Conservation (phyloP, 2,888 invertebrate genomes). For the Acanthosoma haemorrhoidale region DNA sequence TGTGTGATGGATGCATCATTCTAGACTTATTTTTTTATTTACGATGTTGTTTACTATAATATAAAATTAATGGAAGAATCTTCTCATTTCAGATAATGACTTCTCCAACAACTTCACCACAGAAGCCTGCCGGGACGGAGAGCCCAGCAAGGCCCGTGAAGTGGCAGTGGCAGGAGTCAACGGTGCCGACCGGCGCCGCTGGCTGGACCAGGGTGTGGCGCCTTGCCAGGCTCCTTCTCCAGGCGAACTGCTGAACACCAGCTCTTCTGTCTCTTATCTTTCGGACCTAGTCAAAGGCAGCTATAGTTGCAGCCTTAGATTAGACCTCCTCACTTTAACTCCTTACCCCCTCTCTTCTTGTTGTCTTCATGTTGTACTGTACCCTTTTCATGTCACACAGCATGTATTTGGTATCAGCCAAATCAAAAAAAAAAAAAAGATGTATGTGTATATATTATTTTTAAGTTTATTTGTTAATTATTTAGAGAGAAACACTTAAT, state of each 20-base stretch:
- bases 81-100: conserved; percentile 35
- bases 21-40: neutral
- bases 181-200: conserved; percentile 40
- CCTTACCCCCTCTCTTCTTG: neutral
- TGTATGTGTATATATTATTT: conserved; percentile 8
- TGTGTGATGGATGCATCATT: no score
- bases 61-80: neutral
- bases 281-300: conserved; percentile 25
- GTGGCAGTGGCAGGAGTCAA: conserved; percentile 41
- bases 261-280: neutral
- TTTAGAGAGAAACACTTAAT: neutral
- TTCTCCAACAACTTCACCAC: conserved; percentile 38
- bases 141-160: conserved; percentile 35
- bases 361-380: neutral
- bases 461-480: conserved; percentile 19
- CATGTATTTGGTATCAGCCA: neutral
- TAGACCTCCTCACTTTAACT: neutral
- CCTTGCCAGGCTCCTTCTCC: conserved; percentile 42
- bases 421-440: neutral
- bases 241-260: conserved; percentile 42
- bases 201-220: conserved; percentile 43
- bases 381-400: neutral
- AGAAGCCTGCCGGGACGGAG: conserved; percentile 32
- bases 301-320: conserved; percentile 19
- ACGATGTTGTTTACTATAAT: neutral